Evolutionary conservation across 2,113 vertebrate genomes (phyloP).

Genomic region (Brachionichthys hirsutus): DNA sequence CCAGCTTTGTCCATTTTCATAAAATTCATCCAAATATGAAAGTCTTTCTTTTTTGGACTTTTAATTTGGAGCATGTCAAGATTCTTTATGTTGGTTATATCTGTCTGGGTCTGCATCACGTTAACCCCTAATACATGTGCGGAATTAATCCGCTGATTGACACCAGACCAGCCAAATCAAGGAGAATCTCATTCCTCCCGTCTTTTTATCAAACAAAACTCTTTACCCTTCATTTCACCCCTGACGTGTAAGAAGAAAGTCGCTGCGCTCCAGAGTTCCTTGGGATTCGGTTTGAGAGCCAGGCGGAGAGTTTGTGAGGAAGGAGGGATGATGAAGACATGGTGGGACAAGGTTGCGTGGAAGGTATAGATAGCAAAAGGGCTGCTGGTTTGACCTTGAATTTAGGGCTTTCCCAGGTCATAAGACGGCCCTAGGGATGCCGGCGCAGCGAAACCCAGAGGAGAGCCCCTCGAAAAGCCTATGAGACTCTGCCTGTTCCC

Average conservation of each 20-base stretch:
- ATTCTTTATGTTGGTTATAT: too few relatives aligned
- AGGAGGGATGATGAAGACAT: slow-evolving; percentile 22
- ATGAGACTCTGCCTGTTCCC: slow-evolving; percentile 12
- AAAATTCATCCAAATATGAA: too few relatives aligned
- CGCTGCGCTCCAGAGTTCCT: slow-evolving; percentile 28
- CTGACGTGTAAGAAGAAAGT: slow-evolving; percentile 23
- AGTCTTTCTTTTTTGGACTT: too few relatives aligned
- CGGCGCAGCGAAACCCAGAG: slow-evolving; percentile 23
- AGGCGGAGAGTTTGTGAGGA: slow-evolving; percentile 13
- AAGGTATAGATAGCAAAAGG: slow-evolving; percentile 41
- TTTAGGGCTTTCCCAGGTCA: slow-evolving; percentile 43
- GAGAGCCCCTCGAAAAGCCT: slow-evolving; percentile 52
- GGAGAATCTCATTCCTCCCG: neutral
- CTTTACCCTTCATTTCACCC: slow-evolving; percentile 19
- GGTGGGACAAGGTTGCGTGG: slow-evolving; percentile 23
- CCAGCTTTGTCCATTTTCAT: too few relatives aligned
- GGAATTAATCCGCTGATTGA: slow-evolving; percentile 13
- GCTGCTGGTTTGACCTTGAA: slow-evolving; percentile 69
- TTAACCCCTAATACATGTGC: too few relatives aligned
- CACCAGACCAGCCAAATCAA: slow-evolving; percentile 24
- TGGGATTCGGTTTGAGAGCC: slow-evolving; percentile 69
- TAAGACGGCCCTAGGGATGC: slow-evolving; percentile 42
- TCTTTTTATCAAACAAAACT: slow-evolving; percentile 58
- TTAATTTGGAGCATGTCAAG: too few relatives aligned
- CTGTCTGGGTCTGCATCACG: too few relatives aligned